Evolutionary conservation across 1,140 invertebrate species (phyloP).

Genomic region (Micrasema minimum): DNA sequence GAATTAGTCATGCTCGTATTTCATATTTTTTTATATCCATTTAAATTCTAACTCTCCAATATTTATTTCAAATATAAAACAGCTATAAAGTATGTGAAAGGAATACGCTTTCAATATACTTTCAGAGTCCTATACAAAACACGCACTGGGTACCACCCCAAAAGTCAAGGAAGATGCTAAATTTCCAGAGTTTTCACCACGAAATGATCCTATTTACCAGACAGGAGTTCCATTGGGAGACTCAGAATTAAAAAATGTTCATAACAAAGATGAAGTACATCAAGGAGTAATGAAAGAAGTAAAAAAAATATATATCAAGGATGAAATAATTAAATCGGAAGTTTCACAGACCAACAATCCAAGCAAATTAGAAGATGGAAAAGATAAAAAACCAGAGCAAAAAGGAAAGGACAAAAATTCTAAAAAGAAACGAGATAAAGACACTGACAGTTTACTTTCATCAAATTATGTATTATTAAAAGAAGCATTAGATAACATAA

Average conservation of each 20-base stretch:
- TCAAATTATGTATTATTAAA: slow-evolving; percentile 36
- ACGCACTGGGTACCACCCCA: not conserved
- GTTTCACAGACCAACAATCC: not conserved
- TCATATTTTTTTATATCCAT: too few species aligned
- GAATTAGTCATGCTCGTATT: too few species aligned
- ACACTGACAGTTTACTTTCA: slow-evolving; percentile 23
- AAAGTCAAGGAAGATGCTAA: slow-evolving; percentile 1
- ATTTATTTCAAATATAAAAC: too few species aligned
- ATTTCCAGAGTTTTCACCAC: not conserved
- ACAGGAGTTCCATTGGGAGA: too few species aligned
- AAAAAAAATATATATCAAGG: not conserved
- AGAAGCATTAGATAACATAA: slow-evolving; percentile 34
- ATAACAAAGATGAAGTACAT: too few species aligned
- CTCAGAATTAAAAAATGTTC: too few species aligned
- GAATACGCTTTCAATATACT: slow-evolving; percentile 8
- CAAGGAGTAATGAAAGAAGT: not conserved
- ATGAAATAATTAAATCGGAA: slow-evolving; percentile 11
- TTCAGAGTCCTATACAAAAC: slow-evolving; percentile 29
- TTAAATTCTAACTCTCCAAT: too few species aligned
- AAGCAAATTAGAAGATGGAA: slow-evolving; percentile 5
- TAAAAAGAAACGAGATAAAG: slow-evolving; percentile 24
- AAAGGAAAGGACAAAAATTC: slow-evolving; percentile 33
- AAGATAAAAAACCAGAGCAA: not conserved
- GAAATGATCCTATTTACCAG: not conserved
- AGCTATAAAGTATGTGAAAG: too few species aligned